These are phyloP conservation scores for Ctena decussata DNA, from an alignment of 2,888 invertebrate species.

Conservation along the genomic window DNA sequence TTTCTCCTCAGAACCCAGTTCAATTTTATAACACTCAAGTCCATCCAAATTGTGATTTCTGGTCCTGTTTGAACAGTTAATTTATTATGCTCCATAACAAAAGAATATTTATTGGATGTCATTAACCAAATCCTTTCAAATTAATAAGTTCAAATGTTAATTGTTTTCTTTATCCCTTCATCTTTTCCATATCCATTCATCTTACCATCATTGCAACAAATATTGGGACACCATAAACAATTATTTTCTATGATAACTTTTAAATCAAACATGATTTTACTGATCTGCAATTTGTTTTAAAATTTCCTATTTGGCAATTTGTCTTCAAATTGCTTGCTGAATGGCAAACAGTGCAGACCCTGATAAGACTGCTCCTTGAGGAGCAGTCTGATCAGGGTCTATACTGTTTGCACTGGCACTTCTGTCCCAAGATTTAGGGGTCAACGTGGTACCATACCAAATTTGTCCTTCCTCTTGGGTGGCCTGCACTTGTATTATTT, in stretches of 20 bases:
- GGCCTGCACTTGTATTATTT: not conserved
- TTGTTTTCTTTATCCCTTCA: not conserved
- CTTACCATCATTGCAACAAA: not conserved
- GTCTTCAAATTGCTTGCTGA: no score
- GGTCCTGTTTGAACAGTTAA: not conserved
- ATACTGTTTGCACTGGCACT: not conserved
- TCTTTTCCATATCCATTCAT: not conserved
- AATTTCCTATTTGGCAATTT: no score
- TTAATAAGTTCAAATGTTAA: slow-evolving; percentile 17
- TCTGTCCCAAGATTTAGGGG: not conserved
- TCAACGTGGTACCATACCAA: no score
- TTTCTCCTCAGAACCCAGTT: no score
- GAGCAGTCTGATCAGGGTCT: not conserved
- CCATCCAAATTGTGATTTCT: not conserved
- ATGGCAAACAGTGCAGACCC: not conserved
- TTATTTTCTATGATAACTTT: no score
- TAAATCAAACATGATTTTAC: no score
- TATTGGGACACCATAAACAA: not conserved
- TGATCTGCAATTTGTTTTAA: no score
- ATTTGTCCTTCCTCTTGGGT: no score
- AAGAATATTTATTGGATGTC: not conserved
- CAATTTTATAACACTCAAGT: no score
- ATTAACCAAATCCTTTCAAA: not conserved
- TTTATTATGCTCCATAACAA: not conserved
- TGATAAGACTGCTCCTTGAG: not conserved